These are phyloP conservation scores for Apoderus coryli DNA, from an alignment of 2,888 invertebrate species.

Conservation along the genomic window DNA sequence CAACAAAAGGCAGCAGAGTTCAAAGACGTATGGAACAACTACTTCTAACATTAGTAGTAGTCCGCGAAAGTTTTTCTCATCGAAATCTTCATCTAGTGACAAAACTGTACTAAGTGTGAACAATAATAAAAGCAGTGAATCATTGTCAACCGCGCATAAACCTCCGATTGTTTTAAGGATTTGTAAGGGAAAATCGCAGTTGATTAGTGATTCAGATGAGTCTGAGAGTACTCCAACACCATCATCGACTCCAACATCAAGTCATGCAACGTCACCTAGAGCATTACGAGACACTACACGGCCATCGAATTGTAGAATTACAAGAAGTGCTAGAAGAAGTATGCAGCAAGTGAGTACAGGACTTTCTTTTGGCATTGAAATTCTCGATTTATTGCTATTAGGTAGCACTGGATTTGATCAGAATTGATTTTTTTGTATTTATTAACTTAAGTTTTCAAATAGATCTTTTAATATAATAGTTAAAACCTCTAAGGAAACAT, in stretches of 20 bases:
- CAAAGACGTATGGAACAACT: conserved; percentile 13
- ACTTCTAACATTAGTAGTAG: background rate
- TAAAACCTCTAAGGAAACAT: too few relatives aligned
- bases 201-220: conserved; percentile 34
- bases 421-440: too few relatives aligned
- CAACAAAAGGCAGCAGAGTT: too few relatives aligned
- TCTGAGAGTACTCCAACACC: conserved; percentile 33
- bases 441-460: too few relatives aligned
- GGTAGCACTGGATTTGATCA: too few relatives aligned
- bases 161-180: conserved; percentile 80
- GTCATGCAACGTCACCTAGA: conserved; percentile 35
- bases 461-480: too few relatives aligned
- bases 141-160: too few relatives aligned
- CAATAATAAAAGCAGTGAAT: conserved; percentile 23
- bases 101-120: conserved; percentile 28
- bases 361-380: too few relatives aligned
- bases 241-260: conserved; percentile 36
- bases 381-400: too few relatives aligned
- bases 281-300: conserved; percentile 24
- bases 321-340: conserved; percentile 31
- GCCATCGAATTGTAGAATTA: conserved; percentile 29
- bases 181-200: conserved; percentile 54
- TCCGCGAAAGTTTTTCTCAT: conserved; percentile 29
- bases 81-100: conserved; percentile 24
- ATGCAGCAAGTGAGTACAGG: too few relatives aligned